Base-by-base conservation (phyloP, 2,797 vertebrate species). In the Muraenolepis orangiensis region DNA sequence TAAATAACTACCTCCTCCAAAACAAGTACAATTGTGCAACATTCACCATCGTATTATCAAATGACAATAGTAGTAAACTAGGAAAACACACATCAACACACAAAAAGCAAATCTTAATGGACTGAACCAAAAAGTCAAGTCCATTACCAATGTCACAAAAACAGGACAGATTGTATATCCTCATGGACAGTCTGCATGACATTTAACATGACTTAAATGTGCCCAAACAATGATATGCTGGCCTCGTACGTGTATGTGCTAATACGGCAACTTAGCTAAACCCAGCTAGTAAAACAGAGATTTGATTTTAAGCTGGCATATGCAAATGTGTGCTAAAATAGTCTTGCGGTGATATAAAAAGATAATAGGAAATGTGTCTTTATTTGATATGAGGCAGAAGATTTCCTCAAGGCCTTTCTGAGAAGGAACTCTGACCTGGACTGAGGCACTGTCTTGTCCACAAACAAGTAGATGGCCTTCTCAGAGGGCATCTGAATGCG, bases 381-480 rank as follows among this genome's bases (percentile, higher is more conserved):
- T n/a, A 6, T 46, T 46, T 23, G 51, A 61, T 61, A 61, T 20
- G 31, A 69, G 68, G 5, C 31, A 31, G 18, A 28, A 20, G n/a
- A 23, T 20, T 28, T 31, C 3, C 3, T 69, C 29, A 18, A 69
- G 30, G 14, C 16, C n/a, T 5, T 69, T 34, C 31, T 29, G 66
- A 14, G 26, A 6, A 30, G 28, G 14, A n/a, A 23, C 7, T 23
- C 93, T 94, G 77, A 98, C 97, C 97, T 99, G 91, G 97, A 99
- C 32, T 98, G 98, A 32, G 97, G 98, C 72, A 99, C 97, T 8
- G 97, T 99, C 93, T 99, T 99, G 89, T 99, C 97, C 72, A 99
- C 96, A 66, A 99, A 99, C 83, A 99, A 94, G 89, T 99, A 99
- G 92, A 99, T 99, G 77, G 98, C 97, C 91, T 99, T 99, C 93